Percentiles rank a stretch among this genome's conserved stretches.
Conservation (phyloP, 2,797 vertebrate species). For the Iguana delicatissima region DNA sequence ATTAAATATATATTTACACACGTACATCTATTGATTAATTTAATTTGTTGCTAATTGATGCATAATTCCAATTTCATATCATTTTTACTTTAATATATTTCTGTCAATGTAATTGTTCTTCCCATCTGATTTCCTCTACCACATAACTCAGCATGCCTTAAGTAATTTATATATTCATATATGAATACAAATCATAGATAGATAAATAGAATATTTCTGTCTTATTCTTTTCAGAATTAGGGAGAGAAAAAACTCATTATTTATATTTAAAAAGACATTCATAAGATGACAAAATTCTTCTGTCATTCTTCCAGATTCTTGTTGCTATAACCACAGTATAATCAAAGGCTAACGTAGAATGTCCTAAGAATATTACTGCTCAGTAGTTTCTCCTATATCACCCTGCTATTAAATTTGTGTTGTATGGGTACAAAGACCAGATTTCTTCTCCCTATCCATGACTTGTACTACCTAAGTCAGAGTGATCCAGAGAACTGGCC, state of each 20-base stretch:
- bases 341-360: conserved; percentile 42
- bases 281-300: neutral
- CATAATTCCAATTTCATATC: too few relatives aligned
- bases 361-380: conserved; percentile 34
- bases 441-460: neutral
- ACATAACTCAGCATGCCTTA: too few relatives aligned
- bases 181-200: too few relatives aligned
- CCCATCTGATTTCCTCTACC: too few relatives aligned
- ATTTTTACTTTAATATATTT: too few relatives aligned
- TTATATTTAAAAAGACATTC: neutral
- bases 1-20: too few relatives aligned
- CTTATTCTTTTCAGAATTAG: too few relatives aligned
- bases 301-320: conserved; percentile 5
- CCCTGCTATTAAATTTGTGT: neutral
- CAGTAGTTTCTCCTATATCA: neutral
- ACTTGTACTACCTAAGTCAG: neutral
- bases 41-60: too few relatives aligned
- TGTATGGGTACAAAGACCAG: neutral
- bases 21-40: too few relatives aligned
- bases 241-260: neutral
- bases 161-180: too few relatives aligned
- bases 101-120: too few relatives aligned
- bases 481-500: neutral
- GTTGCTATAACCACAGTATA: conserved; percentile 39
- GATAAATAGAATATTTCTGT: too few relatives aligned